Evolutionary conservation across 2,888 invertebrate species (phyloP), one percentile per base, ranked within the genome.

Genomic region (Tinea pellionella): DNA sequence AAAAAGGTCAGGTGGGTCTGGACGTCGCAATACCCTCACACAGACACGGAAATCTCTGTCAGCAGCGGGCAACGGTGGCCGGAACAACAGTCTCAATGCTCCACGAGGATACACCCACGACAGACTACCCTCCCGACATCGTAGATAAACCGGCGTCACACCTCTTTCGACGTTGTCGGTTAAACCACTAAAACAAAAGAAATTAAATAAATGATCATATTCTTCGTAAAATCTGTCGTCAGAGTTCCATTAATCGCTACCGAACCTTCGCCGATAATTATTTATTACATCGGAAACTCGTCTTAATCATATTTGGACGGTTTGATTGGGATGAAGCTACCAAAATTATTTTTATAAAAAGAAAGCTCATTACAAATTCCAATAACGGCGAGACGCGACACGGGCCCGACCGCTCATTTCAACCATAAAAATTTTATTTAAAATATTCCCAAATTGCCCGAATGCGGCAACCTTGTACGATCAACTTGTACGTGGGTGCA

Each of bases 51-150:
- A 93, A 69, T 92, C 91, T 29, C 83, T 77, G 66, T 89, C 89
- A 62, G 84, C 88, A 19, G 85, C 83, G 9, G 90, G 90, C 65
- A 90, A 78, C 41, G 90, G 89, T 37, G 90, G 88, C 59, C 89
- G 82, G 63, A 94, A 89, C 51, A 93, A 88, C 57, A 94, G 88
- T 18, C 94, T 80, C 15, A 94, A 80, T 0, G 93, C 94, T 0
- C 93, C 94, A 7, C 91, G 89, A 0, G 94, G 94, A 74, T 94
- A 94, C 67, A 90, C 77, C 94, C 94, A 94, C n/a, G 89, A 88
- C 11, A 94, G 89, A 16, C 85, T 80, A 24, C 94, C 94, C 62
- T 92, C 91, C 16, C 92, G 88, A 70, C 94, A 94, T 29, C 93
- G 89, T 59, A 94, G 89, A 79, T 94, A 93, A 41, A 94, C 92